Percentiles rank a stretch among this genome's conserved stretches.
These are phyloP conservation scores for Rhamnusium bicolor DNA, from an alignment of 2,888 invertebrate species.

Conservation along the genomic window DNA sequence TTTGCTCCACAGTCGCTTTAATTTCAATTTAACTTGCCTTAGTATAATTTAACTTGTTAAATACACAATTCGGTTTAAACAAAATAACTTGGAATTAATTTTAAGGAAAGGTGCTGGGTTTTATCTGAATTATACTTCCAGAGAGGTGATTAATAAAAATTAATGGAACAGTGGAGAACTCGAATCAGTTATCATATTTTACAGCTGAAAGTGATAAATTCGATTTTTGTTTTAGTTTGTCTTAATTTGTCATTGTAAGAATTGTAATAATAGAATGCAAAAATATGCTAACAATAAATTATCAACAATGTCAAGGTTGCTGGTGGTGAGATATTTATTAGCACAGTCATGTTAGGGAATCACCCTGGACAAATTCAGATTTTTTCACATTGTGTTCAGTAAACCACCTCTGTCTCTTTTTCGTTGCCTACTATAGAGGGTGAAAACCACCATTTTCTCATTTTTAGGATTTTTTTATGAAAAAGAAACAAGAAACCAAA, in stretches of 20 bases:
- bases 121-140: conserved; percentile 16
- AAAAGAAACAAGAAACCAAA: no score
- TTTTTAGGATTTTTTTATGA: no score
- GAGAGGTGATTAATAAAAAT: conserved; percentile 26
- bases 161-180: conserved; percentile 4
- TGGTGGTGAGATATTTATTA: no score
- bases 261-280: background rate
- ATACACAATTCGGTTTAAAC: conserved; percentile 45
- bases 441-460: no score
- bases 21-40: conserved; percentile 57
- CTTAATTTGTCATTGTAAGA: conserved; percentile 9
- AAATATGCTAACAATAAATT: background rate
- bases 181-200: conserved; percentile 10
- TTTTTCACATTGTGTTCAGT: no score
- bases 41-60: conserved; percentile 57
- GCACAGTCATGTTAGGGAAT: no score
- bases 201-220: conserved; percentile 11
- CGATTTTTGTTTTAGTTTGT: background rate
- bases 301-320: background rate
- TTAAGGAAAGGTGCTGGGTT: conserved; percentile 14
- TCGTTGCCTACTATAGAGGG: no score
- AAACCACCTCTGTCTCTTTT: no score
- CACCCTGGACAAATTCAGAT: no score
- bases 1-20: conserved; percentile 51
- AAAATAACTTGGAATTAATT: conserved; percentile 40